A percentile compares a stretch with the other conserved stretches of the same genome.
Evolutionary conservation across 2,113 vertebrate genomes (phyloP).

Genomic region (Scatophagus argus): DNA sequence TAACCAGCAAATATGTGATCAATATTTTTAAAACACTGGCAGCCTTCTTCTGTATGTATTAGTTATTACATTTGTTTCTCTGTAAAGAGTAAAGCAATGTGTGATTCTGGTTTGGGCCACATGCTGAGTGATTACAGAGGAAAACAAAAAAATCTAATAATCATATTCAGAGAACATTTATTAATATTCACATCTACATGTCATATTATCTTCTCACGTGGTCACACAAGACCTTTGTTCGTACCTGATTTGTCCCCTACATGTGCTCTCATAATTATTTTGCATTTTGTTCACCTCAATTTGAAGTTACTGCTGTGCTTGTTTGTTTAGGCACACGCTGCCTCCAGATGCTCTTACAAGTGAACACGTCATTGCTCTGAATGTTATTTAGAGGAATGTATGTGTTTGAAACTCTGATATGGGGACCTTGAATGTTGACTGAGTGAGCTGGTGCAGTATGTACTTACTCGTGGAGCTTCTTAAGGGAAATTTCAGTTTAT

Average conservation of each 20-base stretch:
- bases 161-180: background rate
- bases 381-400: conserved; percentile 2
- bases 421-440: conserved; percentile 5
- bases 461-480: background rate
- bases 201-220: background rate
- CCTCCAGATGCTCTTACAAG: background rate
- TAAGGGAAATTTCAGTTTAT: conserved; percentile 33
- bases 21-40: too few species aligned
- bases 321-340: background rate
- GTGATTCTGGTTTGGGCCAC: too few species aligned
- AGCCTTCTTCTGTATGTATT: too few species aligned
- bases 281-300: background rate
- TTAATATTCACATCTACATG: conserved; percentile 3
- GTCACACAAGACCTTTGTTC: background rate
- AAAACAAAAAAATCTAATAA: background rate
- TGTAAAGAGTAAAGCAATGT: background rate
- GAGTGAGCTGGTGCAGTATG: conserved; percentile 15
- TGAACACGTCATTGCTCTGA: background rate
- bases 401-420: conserved; percentile 17
- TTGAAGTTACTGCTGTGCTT: background rate
- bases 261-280: background rate
- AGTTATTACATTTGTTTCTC: background rate
- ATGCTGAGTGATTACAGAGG: too few species aligned
- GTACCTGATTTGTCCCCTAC: background rate
- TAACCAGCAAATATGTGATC: too few species aligned